These are phyloP conservation scores for Antedon mediterranea DNA, from an alignment of 53 echinoderm and acorn worm species.

Conservation along the genomic window DNA sequence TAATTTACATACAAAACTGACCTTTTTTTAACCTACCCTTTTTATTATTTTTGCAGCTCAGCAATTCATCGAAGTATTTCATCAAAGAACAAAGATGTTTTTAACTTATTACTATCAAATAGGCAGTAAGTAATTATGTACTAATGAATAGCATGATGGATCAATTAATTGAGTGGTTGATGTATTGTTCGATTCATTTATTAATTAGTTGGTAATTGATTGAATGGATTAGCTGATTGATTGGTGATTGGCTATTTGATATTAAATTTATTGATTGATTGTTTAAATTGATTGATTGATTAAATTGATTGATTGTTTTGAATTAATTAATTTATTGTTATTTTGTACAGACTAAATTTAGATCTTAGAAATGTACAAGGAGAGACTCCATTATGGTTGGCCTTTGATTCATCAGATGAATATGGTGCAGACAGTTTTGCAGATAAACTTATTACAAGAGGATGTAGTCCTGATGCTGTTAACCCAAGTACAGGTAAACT, in stretches of 20 bases:
- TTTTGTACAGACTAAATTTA: conserved; percentile 43
- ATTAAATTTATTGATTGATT: no score
- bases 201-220: no score
- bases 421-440: conserved; percentile 68
- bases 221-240: no score
- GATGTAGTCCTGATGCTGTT: conserved; percentile 72
- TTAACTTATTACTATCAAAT: conserved; percentile 58
- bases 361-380: conserved; percentile 71
- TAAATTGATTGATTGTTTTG: no score
- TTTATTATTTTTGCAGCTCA: conserved; percentile 39
- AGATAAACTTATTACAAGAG: conserved; percentile 74
- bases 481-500: conserved; percentile 69
- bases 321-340: not conserved
- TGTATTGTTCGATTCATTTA: no score
- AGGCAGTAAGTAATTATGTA: conserved; percentile 83
- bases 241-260: no score
- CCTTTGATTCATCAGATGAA: conserved; percentile 38
- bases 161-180: no score
- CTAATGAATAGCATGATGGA: no score
- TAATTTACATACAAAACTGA: no score
- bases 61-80: conserved; percentile 65
- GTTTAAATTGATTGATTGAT: no score
- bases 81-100: conserved; percentile 61
- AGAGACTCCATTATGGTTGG: conserved; percentile 73
- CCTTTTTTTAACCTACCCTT: no score